phyloP scores from a whole-genome alignment of 2,113 vertebrate genomes.

The Ibidorhyncha struthersii region DNA sequence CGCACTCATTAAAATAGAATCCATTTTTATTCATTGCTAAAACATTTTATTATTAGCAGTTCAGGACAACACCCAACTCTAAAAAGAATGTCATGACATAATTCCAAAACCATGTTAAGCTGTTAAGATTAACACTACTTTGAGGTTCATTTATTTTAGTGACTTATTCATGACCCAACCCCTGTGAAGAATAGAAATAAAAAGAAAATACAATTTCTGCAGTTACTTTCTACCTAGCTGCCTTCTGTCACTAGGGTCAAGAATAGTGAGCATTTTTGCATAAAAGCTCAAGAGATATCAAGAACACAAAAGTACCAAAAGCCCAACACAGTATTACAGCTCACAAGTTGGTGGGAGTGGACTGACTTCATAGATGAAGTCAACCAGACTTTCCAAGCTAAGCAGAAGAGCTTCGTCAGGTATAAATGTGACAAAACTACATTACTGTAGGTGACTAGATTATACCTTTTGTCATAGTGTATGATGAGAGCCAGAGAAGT shows the following conservation, averaged over 20 bases:
- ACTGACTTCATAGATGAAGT: not conserved
- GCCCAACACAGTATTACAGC: not conserved
- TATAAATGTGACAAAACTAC: not conserved
- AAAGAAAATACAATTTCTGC: not conserved
- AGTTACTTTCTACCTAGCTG: not conserved
- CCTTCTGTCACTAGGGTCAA: not conserved
- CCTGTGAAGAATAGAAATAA: conserved; percentile 1
- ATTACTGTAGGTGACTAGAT: not conserved
- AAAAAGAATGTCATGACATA: conserved; percentile 62
- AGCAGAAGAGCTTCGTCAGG: not conserved
- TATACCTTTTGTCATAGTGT: not conserved
- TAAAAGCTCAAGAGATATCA: not conserved
- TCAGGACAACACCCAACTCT: conserved; percentile 47
- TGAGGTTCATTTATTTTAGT: conserved; percentile 58
- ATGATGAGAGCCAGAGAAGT: not conserved
- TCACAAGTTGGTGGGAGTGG: not conserved
- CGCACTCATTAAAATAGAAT: conserved; percentile 59
- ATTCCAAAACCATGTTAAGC: conserved; percentile 60
- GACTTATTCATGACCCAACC: conserved; percentile 42
- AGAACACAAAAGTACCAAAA: not conserved
- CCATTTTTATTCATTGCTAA: conserved; percentile 59
- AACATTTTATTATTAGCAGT: conserved; percentile 61
- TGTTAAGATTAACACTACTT: conserved; percentile 58
- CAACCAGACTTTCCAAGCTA: not conserved
- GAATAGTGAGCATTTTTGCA: not conserved